These are phyloP conservation scores for Amphimedon queenslandica DNA, from an alignment of 37 sponge, comb jelly and placozoan genomes.

Conservation along the genomic window DNA sequence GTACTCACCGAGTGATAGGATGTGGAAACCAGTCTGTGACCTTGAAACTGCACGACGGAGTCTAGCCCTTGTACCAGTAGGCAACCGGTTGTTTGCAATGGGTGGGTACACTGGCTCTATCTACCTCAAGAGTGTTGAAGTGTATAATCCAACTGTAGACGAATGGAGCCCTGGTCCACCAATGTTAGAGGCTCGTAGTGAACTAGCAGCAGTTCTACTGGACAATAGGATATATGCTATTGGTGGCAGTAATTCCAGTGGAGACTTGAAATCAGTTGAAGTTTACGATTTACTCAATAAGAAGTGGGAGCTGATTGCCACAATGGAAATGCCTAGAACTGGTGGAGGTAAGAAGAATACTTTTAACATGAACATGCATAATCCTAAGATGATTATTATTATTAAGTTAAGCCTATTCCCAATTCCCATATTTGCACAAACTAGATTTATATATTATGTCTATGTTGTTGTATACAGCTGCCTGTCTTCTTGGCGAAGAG, in stretches of 20 bases:
- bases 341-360: conserved; percentile 43
- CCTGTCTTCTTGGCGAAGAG: conserved; percentile 61
- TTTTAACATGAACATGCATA: too few species aligned
- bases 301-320: conserved; percentile 58
- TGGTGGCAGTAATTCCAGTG: conserved; percentile 52
- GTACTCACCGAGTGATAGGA: conserved; percentile 41
- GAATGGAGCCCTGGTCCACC: conserved; percentile 60
- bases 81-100: conserved; percentile 44
- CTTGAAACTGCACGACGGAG: conserved; percentile 46
- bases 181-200: conserved; percentile 71
- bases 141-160: conserved; percentile 50
- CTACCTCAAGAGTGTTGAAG: conserved; percentile 61
- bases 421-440: too few species aligned
- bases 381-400: background rate
- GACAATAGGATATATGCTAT: conserved; percentile 66
- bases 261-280: conserved; percentile 61
- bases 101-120: conserved; percentile 77
- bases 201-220: conserved; percentile 50
- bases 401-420: too few species aligned
- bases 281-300: conserved; percentile 65
- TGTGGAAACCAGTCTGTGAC: conserved; percentile 55
- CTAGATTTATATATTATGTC: background rate
- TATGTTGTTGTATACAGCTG: conserved; percentile 26
- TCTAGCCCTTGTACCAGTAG: conserved; percentile 56
- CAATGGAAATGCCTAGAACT: conserved; percentile 63